phyloP scores from a whole-genome alignment of 1,140 invertebrate species.

The Brevipalpus yothersi region DNA sequence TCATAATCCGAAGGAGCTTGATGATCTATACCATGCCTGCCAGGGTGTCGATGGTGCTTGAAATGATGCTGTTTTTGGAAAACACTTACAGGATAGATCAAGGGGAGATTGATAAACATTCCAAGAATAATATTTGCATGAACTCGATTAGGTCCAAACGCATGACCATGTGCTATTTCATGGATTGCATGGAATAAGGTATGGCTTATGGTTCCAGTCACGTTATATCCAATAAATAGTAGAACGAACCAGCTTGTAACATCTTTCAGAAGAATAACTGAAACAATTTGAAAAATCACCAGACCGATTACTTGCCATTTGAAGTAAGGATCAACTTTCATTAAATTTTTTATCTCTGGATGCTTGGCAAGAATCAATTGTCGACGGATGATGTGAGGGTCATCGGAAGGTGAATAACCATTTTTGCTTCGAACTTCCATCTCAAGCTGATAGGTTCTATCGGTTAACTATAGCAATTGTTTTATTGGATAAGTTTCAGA shows the following conservation, averaged over 20 bases:
- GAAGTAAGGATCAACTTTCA: conserved; percentile 70
- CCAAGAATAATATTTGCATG: conserved; percentile 63
- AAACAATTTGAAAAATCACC: conserved; percentile 53
- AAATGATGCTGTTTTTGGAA: conserved; percentile 96
- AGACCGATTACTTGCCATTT: conserved; percentile 67
- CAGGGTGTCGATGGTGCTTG: conserved; percentile 67
- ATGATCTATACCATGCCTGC: conserved; percentile 77
- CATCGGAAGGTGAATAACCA: too few relatives aligned
- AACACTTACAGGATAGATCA: conserved; percentile 78
- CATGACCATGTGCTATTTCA: conserved; percentile 90
- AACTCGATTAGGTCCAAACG: conserved; percentile 69
- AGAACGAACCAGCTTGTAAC: conserved; percentile 53
- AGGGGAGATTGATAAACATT: conserved; percentile 84
- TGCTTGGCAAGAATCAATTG: conserved; percentile 66
- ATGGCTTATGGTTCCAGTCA: conserved; percentile 95
- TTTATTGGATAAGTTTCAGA: too few relatives aligned
- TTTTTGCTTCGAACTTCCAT: too few relatives aligned
- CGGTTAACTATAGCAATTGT: too few relatives aligned
- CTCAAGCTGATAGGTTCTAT: too few relatives aligned
- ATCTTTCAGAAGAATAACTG: conserved; percentile 50
- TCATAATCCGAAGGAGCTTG: conserved; percentile 83
- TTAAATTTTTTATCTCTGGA: conserved; percentile 82
- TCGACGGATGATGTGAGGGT: too few relatives aligned
- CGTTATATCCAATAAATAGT: conserved; percentile 56
- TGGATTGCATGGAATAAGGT: conserved; percentile 87